Conservation (phyloP, 1,140 invertebrate genomes). For the Ruditapes philippinarum region DNA sequence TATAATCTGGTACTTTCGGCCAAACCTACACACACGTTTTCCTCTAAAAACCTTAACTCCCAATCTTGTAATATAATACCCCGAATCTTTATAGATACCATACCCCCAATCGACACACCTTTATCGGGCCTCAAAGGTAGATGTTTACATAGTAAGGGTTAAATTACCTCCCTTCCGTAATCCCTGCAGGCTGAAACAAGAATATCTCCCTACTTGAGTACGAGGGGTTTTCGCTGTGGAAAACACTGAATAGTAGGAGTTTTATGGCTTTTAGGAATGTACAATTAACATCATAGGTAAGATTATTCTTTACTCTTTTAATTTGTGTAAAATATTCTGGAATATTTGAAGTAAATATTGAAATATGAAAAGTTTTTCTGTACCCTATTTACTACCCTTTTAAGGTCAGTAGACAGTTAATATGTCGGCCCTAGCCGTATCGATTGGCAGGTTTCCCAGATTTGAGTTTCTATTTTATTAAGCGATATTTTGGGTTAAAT, state of each 20-base stretch:
- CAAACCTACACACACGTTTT: neutral
- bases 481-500: neutral
- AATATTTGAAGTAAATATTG: neutral
- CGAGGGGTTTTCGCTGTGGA: conserved; percentile 60
- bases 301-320: conserved; percentile 28
- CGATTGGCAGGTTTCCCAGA: conserved; percentile 57
- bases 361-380: conserved; percentile 49
- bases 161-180: conserved; percentile 65
- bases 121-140: conserved; percentile 43
- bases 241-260: conserved; percentile 50
- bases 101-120: conserved; percentile 28
- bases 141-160: conserved; percentile 67
- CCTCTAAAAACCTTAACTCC: neutral
- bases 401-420: conserved; percentile 65
- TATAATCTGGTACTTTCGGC: too few species aligned
- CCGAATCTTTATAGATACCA: neutral
- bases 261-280: neutral
- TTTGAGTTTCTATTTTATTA: neutral
- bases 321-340: neutral
- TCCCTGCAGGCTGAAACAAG: conserved; percentile 66
- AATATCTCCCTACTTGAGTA: conserved; percentile 36
- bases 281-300: conserved; percentile 57
- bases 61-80: neutral
- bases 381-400: conserved; percentile 65
- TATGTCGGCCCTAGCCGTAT: conserved; percentile 68